These are phyloP conservation scores for Chalcis sispes DNA, from an alignment of 2,888 invertebrate species.

Conservation along the genomic window DNA sequence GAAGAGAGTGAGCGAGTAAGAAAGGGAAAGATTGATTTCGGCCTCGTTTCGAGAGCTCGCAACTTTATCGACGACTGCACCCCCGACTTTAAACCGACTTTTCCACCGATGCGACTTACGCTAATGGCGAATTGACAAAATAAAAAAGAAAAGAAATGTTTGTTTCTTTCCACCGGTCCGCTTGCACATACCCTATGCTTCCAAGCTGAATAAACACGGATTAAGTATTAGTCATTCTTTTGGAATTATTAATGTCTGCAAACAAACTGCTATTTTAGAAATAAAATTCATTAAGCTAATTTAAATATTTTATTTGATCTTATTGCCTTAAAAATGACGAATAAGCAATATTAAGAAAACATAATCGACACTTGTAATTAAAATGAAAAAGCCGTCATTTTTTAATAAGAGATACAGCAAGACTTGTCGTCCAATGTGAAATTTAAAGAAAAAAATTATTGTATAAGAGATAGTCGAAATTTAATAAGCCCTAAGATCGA, in stretches of 20 bases:
- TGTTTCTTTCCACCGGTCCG: not conserved
- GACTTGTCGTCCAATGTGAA: not conserved
- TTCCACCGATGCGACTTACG: slow-evolving; percentile 46
- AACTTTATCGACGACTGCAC: not conserved
- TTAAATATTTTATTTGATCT: too few species aligned
- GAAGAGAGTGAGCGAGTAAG: too few species aligned
- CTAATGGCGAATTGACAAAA: slow-evolving; percentile 28
- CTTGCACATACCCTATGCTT: too few species aligned
- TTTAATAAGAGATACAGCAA: too few species aligned
- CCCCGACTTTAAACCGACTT: not conserved
- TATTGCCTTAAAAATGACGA: too few species aligned
- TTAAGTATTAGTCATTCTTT: slow-evolving; percentile 16
- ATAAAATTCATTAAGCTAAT: slow-evolving; percentile 7
- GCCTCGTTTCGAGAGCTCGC: slow-evolving; percentile 29
- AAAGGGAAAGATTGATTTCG: slow-evolving; percentile 63
- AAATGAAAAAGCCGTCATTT: not conserved
- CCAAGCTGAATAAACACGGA: too few species aligned
- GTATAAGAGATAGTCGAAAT: slow-evolving; percentile 13
- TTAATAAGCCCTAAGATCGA: slow-evolving; percentile 37
- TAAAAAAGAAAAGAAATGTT: too few species aligned
- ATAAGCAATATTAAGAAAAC: not conserved
- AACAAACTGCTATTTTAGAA: not conserved
- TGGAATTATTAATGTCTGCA: not conserved
- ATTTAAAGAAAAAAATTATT: slow-evolving; percentile 1
- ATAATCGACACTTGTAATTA: not conserved